Evolutionary conservation across 2,888 invertebrate species (phyloP).

Genomic region (Julus scandinavius): DNA sequence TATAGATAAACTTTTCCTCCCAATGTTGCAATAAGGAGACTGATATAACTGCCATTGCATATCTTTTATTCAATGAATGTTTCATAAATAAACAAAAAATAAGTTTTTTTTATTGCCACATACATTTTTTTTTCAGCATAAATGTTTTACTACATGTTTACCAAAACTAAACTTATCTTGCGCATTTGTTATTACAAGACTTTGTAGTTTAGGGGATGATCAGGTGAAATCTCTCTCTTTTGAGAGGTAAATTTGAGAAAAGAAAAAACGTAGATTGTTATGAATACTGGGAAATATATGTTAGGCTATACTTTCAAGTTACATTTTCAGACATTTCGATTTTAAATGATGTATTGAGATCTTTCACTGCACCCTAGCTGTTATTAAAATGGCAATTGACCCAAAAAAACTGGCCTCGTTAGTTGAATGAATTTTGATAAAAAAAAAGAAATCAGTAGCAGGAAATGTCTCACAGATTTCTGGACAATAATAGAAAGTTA

Average conservation of each 20-base stretch:
- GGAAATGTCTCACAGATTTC: too few relatives aligned
- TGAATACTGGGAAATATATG: too few relatives aligned
- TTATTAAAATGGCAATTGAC: neutral
- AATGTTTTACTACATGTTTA: neutral
- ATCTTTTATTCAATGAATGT: neutral
- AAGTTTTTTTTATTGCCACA: neutral
- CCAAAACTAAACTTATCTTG: neutral
- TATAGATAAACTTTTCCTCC: neutral
- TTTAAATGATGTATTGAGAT: neutral
- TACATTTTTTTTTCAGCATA: neutral
- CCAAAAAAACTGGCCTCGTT: neutral
- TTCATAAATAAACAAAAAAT: neutral
- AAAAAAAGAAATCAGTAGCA: too few relatives aligned
- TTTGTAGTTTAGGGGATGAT: neutral
- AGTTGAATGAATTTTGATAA: neutral
- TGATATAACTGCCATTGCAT: neutral
- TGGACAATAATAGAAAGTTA: too few relatives aligned
- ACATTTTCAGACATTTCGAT: neutral
- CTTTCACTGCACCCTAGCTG: neutral
- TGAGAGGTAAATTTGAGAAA: too few relatives aligned
- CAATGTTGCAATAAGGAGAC: neutral
- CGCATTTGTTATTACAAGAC: too few relatives aligned
- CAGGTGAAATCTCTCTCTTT: too few relatives aligned
- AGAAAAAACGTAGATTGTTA: too few relatives aligned
- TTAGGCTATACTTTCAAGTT: too few relatives aligned